These are phyloP conservation scores for Danionella cerebrum DNA, from an alignment of 2,113 vertebrate genomes.

Conservation along the genomic window DNA sequence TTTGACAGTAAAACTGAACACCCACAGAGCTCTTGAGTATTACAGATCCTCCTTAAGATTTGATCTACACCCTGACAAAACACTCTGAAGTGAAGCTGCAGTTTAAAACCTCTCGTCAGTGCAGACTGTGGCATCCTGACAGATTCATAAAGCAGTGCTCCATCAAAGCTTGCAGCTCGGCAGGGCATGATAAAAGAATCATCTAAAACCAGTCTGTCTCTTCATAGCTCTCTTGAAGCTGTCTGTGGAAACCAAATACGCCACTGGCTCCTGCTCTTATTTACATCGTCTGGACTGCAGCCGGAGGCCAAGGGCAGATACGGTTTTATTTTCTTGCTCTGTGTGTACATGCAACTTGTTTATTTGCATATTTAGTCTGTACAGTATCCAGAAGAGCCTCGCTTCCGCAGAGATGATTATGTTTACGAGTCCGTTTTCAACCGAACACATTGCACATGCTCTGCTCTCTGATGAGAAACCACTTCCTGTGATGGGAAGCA, in stretches of 20 bases:
- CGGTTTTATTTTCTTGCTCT: slow-evolving; percentile 36
- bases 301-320: slow-evolving; percentile 39
- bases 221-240: slow-evolving; percentile 5
- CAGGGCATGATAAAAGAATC: slow-evolving; percentile 17
- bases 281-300: slow-evolving; percentile 23
- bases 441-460: slow-evolving; percentile 25
- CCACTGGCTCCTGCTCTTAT: neutral
- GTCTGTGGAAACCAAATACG: neutral
- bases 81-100: too few relatives aligned
- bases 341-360: slow-evolving; percentile 40
- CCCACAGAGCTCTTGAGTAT: too few relatives aligned
- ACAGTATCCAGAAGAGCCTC: slow-evolving; percentile 37
- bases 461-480: slow-evolving; percentile 18
- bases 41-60: neutral
- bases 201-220: neutral
- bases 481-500: slow-evolving; percentile 7
- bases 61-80: too few relatives aligned
- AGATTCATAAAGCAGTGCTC: slow-evolving; percentile 38
- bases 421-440: slow-evolving; percentile 29
- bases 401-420: slow-evolving; percentile 40
- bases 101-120: slow-evolving; percentile 27
- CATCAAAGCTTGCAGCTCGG: slow-evolving; percentile 38
- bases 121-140: slow-evolving; percentile 24
- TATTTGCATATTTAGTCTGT: slow-evolving; percentile 38
- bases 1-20: too few relatives aligned